Evolutionary conservation across 2,888 invertebrate genomes (phyloP), one percentile per base, ranked within the genome.

Genomic region (Zaprionus obscuricornis): DNA sequence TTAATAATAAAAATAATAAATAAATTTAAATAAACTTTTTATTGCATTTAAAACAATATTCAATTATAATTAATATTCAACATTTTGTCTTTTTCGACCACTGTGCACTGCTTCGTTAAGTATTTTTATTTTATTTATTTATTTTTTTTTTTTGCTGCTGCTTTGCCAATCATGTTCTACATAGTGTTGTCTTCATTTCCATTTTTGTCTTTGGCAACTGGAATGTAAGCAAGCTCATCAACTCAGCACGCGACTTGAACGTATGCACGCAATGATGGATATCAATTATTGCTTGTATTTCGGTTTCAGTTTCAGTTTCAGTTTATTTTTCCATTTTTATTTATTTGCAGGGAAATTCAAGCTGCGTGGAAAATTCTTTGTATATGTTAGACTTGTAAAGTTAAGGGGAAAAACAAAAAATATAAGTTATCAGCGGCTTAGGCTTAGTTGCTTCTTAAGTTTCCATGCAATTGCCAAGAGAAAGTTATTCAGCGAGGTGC

Each of bases 391-490:
- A 5, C 31, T 4, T 24, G 17, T n/a, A 17, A 8, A n/a, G 16
- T 3, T 16, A 16, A 26, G 10, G 1, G 42, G 24, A 18, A 16
- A 1, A 14, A 14, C 4, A 16, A 6, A 8, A 20, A 26, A n/a
- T n/a, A n/a, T n/a, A n/a, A n/a, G n/a, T n/a, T n/a, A n/a, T n/a
- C n/a, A n/a, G n/a, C n/a, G 27, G 17, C 24, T 14, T 7, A 16
- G 62, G 84, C 60, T 79, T 83, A 83, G 63, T 24, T 24, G 59
- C 60, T 55, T 60, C 83, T 78, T 79, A 79, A 62, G 59, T 72
- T 71, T 74, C 69, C 74, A 14, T 64, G 45, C 46, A 62, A 52
- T 56, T 63, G 54, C 7, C 55, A 34, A 54, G 40, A 31, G 49
- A 54, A 57, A 62, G n/a, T 42, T n/a, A n/a, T 46, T 7, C 6